These are phyloP conservation scores for Isurus oxyrinchus DNA, from an alignment of 2,113 vertebrate species.

Conservation along the genomic window DNA sequence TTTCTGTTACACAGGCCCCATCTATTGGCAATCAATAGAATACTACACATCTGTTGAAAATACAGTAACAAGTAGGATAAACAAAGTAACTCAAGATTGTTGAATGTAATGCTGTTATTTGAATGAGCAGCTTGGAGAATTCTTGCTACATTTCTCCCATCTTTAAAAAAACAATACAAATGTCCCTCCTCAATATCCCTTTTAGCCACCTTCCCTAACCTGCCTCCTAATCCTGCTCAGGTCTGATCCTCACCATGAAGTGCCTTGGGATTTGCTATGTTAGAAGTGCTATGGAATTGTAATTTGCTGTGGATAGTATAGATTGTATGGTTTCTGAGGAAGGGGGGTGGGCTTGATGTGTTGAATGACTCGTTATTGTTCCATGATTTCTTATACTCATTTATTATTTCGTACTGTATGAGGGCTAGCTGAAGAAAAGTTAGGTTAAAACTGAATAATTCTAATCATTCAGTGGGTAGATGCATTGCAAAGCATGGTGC, in stretches of 20 bases:
- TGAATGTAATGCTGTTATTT: not conserved
- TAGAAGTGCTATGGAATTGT: not conserved
- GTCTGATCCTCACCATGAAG: not conserved
- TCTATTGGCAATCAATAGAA: constrained; percentile 26
- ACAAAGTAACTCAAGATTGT: not conserved
- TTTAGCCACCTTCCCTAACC: not conserved
- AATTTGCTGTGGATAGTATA: not conserved
- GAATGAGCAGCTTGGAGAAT: not conserved
- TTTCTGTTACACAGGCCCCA: constrained; percentile 28
- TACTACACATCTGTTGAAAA: not conserved
- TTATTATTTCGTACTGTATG: not conserved
- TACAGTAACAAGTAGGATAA: not conserved
- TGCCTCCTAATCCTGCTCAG: not conserved
- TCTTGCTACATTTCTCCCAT: not conserved
- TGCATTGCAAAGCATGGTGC: not conserved
- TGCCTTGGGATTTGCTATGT: not conserved
- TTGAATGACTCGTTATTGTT: not conserved
- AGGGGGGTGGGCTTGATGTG: not conserved
- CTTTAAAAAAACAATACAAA: not conserved
- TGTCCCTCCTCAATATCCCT: not conserved
- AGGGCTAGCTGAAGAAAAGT: not conserved
- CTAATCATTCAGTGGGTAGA: not conserved
- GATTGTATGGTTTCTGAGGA: not conserved
- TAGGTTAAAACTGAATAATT: not conserved
- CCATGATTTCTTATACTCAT: not conserved